Evolutionary conservation across 2,888 invertebrate species (phyloP).

Genomic region (Orthonevra nobilis): DNA sequence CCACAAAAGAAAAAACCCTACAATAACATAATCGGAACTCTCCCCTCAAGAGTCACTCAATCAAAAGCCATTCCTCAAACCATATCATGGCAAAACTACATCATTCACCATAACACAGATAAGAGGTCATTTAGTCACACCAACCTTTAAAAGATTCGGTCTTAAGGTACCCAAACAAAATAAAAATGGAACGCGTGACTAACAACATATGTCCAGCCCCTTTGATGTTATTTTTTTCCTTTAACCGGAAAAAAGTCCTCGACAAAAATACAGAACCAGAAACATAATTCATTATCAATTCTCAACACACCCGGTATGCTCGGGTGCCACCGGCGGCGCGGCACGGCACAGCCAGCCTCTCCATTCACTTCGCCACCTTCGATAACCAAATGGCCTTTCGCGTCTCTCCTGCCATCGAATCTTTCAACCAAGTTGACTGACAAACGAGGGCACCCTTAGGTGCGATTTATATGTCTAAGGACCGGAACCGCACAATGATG

Average conservation of each 20-base stretch:
- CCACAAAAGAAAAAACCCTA: too few species aligned
- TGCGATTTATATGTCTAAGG: constrained; percentile 68
- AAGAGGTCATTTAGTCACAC: constrained; percentile 62
- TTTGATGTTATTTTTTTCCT: constrained; percentile 22
- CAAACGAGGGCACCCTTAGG: constrained; percentile 63
- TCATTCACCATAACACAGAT: constrained; percentile 47
- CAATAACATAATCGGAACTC: too few species aligned
- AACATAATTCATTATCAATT: constrained; percentile 68
- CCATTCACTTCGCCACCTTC: constrained; percentile 30
- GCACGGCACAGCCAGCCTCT: too few species aligned
- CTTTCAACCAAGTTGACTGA: constrained; percentile 29
- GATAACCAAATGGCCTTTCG: constrained; percentile 36
- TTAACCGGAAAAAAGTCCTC: constrained; percentile 51
- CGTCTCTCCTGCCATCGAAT: not conserved
- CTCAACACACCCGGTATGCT: constrained; percentile 55
- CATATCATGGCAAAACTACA: constrained; percentile 37
- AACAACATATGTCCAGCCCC: constrained; percentile 63
- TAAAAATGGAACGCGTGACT: constrained; percentile 55
- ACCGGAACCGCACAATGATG: constrained; percentile 68
- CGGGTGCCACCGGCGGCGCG: constrained; percentile 31
- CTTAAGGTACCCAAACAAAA: constrained; percentile 36
- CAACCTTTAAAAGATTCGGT: constrained; percentile 42
- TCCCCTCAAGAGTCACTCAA: constrained; percentile 33
- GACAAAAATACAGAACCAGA: constrained; percentile 49
- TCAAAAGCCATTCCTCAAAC: constrained; percentile 19